A percentile compares a stretch with the other conserved stretches of the same genome.
phyloP scores from a whole-genome alignment of 53 echinoderm and acorn worm genomes.

The Pentamera pediparva region DNA sequence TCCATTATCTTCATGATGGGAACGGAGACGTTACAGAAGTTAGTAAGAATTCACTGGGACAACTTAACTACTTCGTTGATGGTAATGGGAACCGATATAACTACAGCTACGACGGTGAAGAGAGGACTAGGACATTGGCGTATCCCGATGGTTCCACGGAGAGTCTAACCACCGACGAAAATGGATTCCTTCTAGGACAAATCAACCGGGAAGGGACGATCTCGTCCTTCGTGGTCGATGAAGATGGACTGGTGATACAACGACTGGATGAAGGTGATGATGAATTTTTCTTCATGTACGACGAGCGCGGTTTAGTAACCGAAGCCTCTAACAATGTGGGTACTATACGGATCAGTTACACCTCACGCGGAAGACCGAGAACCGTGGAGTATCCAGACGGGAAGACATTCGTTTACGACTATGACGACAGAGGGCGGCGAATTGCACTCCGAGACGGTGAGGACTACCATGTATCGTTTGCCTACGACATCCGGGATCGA shows the following conservation, averaged over 20 bases:
- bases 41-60: not conserved
- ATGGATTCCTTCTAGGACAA: conserved; percentile 14
- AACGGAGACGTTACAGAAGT: not conserved
- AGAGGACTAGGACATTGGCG: not conserved
- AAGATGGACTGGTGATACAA: conserved; percentile 17
- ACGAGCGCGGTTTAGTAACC: conserved; percentile 39
- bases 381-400: conserved; percentile 42
- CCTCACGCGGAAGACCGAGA: conserved; percentile 13
- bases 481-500: conserved; percentile 19
- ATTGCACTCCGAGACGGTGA: conserved; percentile 13
- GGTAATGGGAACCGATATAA: conserved; percentile 35
- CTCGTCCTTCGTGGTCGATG: conserved; percentile 19
- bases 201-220: conserved; percentile 10
- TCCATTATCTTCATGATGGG: not conserved
- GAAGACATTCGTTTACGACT: conserved; percentile 30
- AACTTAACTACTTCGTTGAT: conserved; percentile 12
- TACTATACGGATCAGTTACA: conserved; percentile 36
- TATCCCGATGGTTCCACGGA: conserved; percentile 39
- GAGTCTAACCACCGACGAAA: conserved; percentile 29
- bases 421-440: conserved; percentile 23
- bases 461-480: conserved; percentile 24
- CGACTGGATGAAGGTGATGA: conserved; percentile 9
- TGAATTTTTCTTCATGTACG: conserved; percentile 28
- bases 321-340: conserved; percentile 46
- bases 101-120: conserved; percentile 1